Base-by-base conservation (phyloP, 2,888 invertebrate species). In the Drosophila neotestacea region DNA sequence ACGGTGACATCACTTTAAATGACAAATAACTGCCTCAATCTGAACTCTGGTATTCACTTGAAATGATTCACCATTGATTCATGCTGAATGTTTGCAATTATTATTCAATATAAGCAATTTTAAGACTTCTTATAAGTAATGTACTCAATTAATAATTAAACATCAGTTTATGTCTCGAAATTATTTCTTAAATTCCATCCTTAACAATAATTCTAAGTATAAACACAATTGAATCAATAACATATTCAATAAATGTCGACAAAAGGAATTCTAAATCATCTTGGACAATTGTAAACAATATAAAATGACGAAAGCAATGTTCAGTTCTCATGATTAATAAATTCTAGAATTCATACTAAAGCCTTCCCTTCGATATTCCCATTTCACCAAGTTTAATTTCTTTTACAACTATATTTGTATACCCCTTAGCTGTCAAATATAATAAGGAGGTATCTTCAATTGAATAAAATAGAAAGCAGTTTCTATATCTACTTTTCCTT, bases 1-100 rank as follows among this genome's bases (percentile, higher is more conserved):
- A 89, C 85, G 38, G 88, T 85, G 64, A 85, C 85, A 59, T 75
- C 85, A 72, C 85, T 85, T 38, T 85, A 64, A 61, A 44, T 66
- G 66, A 56, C 42, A n/a, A 9, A 13, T 2, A 28, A 65, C 71
- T 39, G 70, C 51, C 70, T 54, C 54, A 54, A 61, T 41, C 22
- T 58, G n/a, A 10, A 54, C 39, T 52, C 39, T 65, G 42, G 30
- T 67, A 16, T 46, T 55, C 41, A 60, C 44, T 47, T 50, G 10
- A 42, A 22, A 46, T 48, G 59, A 59, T 46, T 65, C 32, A 36
- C 13, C 7, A 39, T 10, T 62, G 70, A 70, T 51, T 74, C 75
- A 70, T 39, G 27, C 50, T 51, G 41, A 16, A 52, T 36, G 42
- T 39, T 70, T 63, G 56, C 48, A 48, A 48, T 60, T 54, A 41